Evolutionary conservation across 2,888 invertebrate species (phyloP), one percentile per base, ranked within the genome.

Genomic region (Zele albiditarsus): DNA sequence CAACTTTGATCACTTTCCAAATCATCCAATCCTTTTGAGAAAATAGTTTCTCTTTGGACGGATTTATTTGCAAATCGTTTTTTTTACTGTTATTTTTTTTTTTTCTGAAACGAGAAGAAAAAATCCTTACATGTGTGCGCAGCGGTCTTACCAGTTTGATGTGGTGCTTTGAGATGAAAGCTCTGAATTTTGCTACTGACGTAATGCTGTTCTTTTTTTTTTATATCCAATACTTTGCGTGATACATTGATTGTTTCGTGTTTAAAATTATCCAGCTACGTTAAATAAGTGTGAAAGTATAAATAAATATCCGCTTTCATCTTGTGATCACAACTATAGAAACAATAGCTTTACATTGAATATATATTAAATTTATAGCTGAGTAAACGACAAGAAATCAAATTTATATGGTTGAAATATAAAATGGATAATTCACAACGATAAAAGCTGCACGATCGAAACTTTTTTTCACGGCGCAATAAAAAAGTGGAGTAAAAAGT

Each of bases 161-260:
- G 27, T 4, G 14, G 14, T 28, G 27, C 60, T 60, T 60, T 60
- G 27, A 60, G 60, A 60, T 60, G 60, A 60, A 60, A 38, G 38
- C 38, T 38, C 38, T 12, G 12, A 12, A 12, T 8, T 38, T 38
- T 6, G 12, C 38, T 12, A 38, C 12, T 38, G 12, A 38, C 31
- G 8, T 8, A 60, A 14, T 6, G 53, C n/a, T 53, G 2, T 53
- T 20, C 3, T 53, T n/a, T 8, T 20, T 23, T 58, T 23, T 20
- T 2, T 58, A 8, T 58, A 25, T 3, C 23, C 23, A 14, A 1
- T 27, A 6, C 12, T 20, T 25, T 12, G 8, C 20, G 25, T 57
- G 0, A 57, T 57, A 8, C 8, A 14, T 2, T 16, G 10, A 25
- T 20, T 20, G 16, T 10, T 12, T 2, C 16, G 12, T 12, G 12